Evolutionary conservation across 2,113 vertebrate genomes (phyloP), one percentile per base, ranked within the genome.

Genomic region (Dipodomys spectabilis): DNA sequence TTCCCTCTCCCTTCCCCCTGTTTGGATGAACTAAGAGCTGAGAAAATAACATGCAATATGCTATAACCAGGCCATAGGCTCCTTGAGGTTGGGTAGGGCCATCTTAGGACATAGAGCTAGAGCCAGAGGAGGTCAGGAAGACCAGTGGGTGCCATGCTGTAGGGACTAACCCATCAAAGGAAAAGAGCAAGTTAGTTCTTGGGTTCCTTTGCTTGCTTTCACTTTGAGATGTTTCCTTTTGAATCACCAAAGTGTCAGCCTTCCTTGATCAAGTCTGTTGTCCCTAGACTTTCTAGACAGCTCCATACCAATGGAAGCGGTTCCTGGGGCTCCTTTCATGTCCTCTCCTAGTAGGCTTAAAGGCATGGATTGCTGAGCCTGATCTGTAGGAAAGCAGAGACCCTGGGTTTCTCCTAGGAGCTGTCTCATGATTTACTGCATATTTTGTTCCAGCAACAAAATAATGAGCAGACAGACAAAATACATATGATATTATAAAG

Each of bases 391-490:
- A 71, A 45, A 77, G 73, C 77, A 65, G 82, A 86, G 49, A 71
- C 44, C 25, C 44, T 18, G 71, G 60, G 60, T 62, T 89, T 69
- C 85, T 93, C 65, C 45, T 25, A 88, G 74, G 82, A 90, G 87
- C 39, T 6, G 27, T 81, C 78, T 92, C 78, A 44, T 32, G 49
- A 84, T 39, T 75, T 53, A 80, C 79, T 88, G 64, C 1, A 13
- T 81, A 84, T 91, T 90, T 93, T 91, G 92, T 95, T 87, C 95
- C 93, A 88, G 93, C 90, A 87, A 97, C 90, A 95, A 95, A 90
- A 93, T 71, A 82, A 82, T 39, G 78, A 94, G 84, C 95, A 71
- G 81, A 92, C 86, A 78, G 86, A 95, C 91, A 92, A 44, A 57
- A 92, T 12, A 94, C 79, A 67, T 71, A 81, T n/a, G 71, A 32